A percentile compares a stretch with the other conserved stretches of the same genome.
Evolutionary conservation across 37 sponge, comb jelly and placozoan genomes (phyloP).

Genomic region (Amphimedon queenslandica): DNA sequence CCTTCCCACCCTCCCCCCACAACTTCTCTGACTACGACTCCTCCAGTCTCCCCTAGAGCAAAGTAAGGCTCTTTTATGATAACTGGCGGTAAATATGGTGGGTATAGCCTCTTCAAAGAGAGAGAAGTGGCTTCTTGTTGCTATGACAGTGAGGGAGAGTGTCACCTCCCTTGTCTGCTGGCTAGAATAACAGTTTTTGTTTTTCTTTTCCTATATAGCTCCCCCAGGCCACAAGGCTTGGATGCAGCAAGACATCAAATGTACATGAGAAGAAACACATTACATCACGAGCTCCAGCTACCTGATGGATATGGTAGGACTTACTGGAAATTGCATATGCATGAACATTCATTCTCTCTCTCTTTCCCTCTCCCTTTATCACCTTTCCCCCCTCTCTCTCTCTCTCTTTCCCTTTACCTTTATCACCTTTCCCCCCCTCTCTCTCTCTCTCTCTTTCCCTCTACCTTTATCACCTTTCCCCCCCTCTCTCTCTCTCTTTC

Average conservation of each 20-base stretch:
- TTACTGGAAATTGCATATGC: background rate
- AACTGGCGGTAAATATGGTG: no score
- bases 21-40: background rate
- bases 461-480: background rate
- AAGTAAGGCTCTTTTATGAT: no score
- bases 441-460: conserved; percentile 1
- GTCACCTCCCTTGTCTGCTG: no score
- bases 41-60: no score
- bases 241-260: conserved; percentile 29
- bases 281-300: conserved; percentile 71
- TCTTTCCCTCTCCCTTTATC: background rate
- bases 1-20: background rate
- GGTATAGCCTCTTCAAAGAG: no score
- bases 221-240: background rate
- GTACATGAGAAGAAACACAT: conserved; percentile 54
- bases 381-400: background rate
- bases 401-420: background rate
- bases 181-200: no score
- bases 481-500: background rate
- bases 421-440: conserved; percentile 2
- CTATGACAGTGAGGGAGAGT: no score
- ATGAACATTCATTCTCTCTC: background rate
- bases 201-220: no score
- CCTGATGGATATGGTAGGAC: conserved; percentile 85
- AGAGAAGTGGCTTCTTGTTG: no score